Conservation (phyloP, 2,113 vertebrate genomes). For the Calidris pugnax region DNA sequence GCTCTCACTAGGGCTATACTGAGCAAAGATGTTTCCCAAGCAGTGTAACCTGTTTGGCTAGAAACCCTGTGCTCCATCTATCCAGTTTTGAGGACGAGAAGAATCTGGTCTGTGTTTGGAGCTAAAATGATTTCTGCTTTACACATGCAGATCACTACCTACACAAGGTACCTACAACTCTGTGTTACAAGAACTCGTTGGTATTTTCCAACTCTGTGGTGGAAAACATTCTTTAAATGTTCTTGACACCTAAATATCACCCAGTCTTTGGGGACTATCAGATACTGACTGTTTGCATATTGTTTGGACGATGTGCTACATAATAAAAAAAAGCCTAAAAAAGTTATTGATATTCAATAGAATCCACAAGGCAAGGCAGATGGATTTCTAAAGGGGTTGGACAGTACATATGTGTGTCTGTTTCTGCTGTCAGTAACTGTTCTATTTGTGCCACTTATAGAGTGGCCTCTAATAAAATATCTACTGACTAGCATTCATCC, state of each 20-base stretch:
- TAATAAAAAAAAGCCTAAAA: neutral
- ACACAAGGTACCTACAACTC: neutral
- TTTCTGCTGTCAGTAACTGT: conserved; percentile 27
- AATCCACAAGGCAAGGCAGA: conserved; percentile 32
- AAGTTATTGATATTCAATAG: neutral
- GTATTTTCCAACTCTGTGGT: neutral
- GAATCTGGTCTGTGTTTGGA: neutral
- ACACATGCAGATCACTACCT: neutral
- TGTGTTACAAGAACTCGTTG: neutral
- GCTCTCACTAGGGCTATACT: neutral
- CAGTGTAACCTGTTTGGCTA: neutral
- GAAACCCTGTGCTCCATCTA: neutral
- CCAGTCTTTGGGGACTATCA: neutral
- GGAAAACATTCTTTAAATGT: neutral
- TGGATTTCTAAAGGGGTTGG: conserved; percentile 11
- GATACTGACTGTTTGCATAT: neutral
- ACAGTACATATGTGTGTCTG: neutral
- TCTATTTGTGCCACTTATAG: neutral
- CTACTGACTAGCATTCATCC: neutral
- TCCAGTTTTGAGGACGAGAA: neutral
- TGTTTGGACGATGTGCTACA: neutral
- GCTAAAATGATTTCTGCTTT: neutral
- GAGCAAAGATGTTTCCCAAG: neutral
- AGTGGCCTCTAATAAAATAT: neutral
- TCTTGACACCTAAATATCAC: neutral